Conservation (phyloP, 2,888 invertebrate genomes). For the Apoda limacodes region DNA sequence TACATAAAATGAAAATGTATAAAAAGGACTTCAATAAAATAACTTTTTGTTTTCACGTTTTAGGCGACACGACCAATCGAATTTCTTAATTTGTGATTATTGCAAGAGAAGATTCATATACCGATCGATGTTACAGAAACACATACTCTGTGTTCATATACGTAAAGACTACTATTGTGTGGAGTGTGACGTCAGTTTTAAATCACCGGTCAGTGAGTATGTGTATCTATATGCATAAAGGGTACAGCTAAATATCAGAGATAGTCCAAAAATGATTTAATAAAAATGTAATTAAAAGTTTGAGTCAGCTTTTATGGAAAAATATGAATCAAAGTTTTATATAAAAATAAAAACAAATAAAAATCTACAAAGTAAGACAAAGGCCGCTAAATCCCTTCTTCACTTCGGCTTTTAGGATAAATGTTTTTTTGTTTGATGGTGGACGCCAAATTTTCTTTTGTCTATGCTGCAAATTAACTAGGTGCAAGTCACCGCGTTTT, state of each 20-base stretch:
- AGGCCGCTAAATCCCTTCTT: background rate
- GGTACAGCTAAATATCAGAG: too few species aligned
- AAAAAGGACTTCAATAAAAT: too few species aligned
- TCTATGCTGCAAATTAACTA: too few species aligned
- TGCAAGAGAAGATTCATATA: constrained; percentile 45
- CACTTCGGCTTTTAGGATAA: too few species aligned
- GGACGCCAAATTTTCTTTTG: too few species aligned
- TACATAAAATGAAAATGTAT: too few species aligned
- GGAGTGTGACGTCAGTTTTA: constrained; percentile 52
- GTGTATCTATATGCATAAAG: too few species aligned
- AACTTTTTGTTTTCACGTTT: too few species aligned
- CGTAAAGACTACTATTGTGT: constrained; percentile 51
- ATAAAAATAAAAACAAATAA: background rate
- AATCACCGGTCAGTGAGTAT: constrained; percentile 35
- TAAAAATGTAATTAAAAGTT: background rate
- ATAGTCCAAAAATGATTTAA: background rate
- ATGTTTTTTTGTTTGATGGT: too few species aligned
- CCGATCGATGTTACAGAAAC: constrained; percentile 39
- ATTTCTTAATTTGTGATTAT: constrained; percentile 30
- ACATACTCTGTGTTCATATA: constrained; percentile 37
- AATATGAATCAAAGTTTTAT: background rate
- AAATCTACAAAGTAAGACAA: background rate
- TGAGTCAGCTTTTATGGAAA: background rate
- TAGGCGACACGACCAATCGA: constrained; percentile 52
- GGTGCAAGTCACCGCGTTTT: too few species aligned